These are phyloP conservation scores for Sphaerodactylus townsendi DNA, from an alignment of 2,113 vertebrate genomes.

Conservation along the genomic window DNA sequence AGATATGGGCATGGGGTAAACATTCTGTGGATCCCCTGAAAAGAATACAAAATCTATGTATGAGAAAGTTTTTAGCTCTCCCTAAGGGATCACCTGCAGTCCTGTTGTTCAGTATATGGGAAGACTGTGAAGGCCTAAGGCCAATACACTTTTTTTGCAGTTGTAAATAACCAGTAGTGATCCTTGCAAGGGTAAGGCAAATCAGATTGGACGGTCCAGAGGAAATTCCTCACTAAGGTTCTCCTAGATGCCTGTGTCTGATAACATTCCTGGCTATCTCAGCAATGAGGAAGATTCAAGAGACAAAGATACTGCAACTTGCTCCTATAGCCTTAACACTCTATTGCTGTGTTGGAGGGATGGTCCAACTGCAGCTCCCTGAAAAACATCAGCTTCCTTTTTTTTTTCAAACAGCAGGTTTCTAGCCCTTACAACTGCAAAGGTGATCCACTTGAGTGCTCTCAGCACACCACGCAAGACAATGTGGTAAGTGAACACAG, in stretches of 20 bases:
- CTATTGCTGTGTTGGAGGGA: too few species aligned
- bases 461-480: not conserved
- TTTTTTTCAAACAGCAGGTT: too few species aligned
- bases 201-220: not conserved
- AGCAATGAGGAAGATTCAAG: not conserved
- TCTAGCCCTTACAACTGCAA: not conserved
- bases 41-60: too few species aligned
- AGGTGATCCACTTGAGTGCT: not conserved
- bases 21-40: too few species aligned
- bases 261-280: not conserved
- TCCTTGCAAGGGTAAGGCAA: not conserved
- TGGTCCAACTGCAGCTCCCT: not conserved
- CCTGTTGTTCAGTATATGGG: too few species aligned
- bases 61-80: too few species aligned
- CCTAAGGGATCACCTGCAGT: too few species aligned
- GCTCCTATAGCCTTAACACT: not conserved
- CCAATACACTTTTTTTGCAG: too few species aligned
- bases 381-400: not conserved
- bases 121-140: too few species aligned
- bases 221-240: not conserved
- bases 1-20: too few species aligned
- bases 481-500: not conserved
- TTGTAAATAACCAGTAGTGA: not conserved
- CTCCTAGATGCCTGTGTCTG: too few species aligned
- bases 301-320: not conserved